These are phyloP conservation scores for Camponotus vicinus DNA, from an alignment of 1,140 invertebrate genomes.

Conservation along the genomic window DNA sequence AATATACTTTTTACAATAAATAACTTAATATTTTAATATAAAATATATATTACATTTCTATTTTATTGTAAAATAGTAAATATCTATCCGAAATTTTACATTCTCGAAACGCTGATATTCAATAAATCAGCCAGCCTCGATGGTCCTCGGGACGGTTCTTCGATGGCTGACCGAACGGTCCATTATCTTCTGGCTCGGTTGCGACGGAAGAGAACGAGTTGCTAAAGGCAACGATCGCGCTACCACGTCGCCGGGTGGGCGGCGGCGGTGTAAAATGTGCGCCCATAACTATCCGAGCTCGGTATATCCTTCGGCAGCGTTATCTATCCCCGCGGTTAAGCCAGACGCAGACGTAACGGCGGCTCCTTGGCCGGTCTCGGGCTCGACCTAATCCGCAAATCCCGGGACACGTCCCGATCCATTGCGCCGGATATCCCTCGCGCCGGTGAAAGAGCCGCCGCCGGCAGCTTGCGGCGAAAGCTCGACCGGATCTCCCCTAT, in stretches of 20 bases:
- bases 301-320: slow-evolving; percentile 65
- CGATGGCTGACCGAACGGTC: slow-evolving; percentile 34
- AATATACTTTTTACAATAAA: no score
- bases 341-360: slow-evolving; percentile 69
- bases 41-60: no score
- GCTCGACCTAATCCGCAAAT: slow-evolving; percentile 72
- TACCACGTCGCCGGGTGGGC: background rate
- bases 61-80: no score
- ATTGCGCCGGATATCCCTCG: slow-evolving; percentile 64
- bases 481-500: slow-evolving; percentile 35
- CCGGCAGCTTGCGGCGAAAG: slow-evolving; percentile 51
- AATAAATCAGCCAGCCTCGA: slow-evolving; percentile 18
- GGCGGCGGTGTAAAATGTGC: slow-evolving; percentile 46
- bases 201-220: slow-evolving; percentile 26
- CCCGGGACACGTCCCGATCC: slow-evolving; percentile 70
- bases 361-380: slow-evolving; percentile 40
- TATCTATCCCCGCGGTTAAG: slow-evolving; percentile 72
- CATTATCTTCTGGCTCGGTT: slow-evolving; percentile 39
- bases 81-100: no score
- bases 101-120: background rate
- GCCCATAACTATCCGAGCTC: slow-evolving; percentile 69
- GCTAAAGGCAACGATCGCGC: background rate
- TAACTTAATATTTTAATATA: no score
- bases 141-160: slow-evolving; percentile 13
- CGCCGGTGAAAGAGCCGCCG: slow-evolving; percentile 31